Conservation (phyloP, 1,140 invertebrate genomes). For the Tetramorium simillimum region DNA sequence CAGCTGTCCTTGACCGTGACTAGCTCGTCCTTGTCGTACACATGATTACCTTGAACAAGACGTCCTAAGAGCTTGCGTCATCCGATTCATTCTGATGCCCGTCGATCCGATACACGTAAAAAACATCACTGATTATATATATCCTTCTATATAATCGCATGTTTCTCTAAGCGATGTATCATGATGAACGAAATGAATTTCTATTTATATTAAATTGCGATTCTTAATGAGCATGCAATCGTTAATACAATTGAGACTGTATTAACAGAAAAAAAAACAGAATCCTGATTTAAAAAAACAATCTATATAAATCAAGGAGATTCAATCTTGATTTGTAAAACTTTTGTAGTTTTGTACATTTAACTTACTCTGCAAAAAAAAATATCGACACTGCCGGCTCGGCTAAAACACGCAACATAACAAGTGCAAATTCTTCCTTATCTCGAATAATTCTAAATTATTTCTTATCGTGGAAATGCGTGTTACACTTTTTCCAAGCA, state of each 20-base stretch:
- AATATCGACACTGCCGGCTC: conserved; percentile 11
- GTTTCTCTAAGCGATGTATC: neutral
- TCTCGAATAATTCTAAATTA: conserved; percentile 17
- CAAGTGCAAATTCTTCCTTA: conserved; percentile 25
- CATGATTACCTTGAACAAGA: conserved; percentile 48
- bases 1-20: conserved; percentile 47
- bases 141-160: neutral
- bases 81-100: conserved; percentile 2
- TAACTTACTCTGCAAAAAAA: conserved; percentile 11
- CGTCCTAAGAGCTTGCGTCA: conserved; percentile 44
- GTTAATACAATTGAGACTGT: too few species aligned
- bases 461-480: conserved; percentile 14
- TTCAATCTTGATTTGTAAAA: neutral
- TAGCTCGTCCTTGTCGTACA: conserved; percentile 22
- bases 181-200: neutral
- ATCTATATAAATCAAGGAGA: conserved; percentile 22
- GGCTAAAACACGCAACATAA: conserved; percentile 26
- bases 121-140: conserved; percentile 17
- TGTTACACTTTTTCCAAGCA: conserved; percentile 11
- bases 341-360: neutral
- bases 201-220: neutral
- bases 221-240: neutral
- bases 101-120: neutral
- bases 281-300: neutral
- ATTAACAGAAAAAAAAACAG: neutral